Conservation (phyloP, 1,140 invertebrate species). For the Idris sp. region DNA sequence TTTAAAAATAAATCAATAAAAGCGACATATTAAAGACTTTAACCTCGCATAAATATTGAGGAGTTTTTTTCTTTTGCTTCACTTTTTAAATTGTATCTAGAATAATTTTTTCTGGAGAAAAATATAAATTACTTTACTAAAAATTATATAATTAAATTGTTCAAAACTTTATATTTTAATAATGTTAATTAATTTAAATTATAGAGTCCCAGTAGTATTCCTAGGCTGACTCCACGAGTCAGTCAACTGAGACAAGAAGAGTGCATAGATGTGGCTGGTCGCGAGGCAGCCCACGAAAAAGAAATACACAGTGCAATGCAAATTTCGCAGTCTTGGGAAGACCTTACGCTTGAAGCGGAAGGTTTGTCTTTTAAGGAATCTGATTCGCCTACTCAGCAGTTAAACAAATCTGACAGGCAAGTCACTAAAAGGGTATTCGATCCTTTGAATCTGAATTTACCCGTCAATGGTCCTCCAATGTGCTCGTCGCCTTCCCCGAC, state of each 20-base stretch:
- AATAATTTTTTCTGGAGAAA: too few relatives aligned
- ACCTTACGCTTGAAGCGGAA: constrained; percentile 86
- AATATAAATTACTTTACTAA: too few relatives aligned
- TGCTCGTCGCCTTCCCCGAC: constrained; percentile 85
- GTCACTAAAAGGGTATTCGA: constrained; percentile 73
- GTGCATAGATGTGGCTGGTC: constrained; percentile 87
- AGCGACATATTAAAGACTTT: too few relatives aligned
- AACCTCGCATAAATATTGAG: too few relatives aligned
- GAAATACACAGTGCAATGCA: constrained; percentile 92
- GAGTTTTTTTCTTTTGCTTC: too few relatives aligned
- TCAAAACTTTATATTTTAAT: too few relatives aligned
- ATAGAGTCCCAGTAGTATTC: constrained; percentile 78
- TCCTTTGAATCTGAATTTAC: constrained; percentile 74
- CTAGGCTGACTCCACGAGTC: constrained; percentile 88
- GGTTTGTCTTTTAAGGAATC: constrained; percentile 76
- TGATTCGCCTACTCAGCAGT: constrained; percentile 71
- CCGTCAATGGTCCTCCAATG: constrained; percentile 72
- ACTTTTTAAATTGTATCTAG: too few relatives aligned
- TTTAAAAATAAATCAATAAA: too few relatives aligned
- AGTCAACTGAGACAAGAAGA: constrained; percentile 92
- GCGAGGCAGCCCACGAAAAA: constrained; percentile 93
- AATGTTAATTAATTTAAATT: constrained; percentile 21
- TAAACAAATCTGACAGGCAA: constrained; percentile 72
- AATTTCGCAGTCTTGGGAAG: constrained; percentile 94
- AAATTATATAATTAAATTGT: too few relatives aligned